phyloP scores from a whole-genome alignment of 2,113 vertebrate species.

The Thryonomys swinderianus region DNA sequence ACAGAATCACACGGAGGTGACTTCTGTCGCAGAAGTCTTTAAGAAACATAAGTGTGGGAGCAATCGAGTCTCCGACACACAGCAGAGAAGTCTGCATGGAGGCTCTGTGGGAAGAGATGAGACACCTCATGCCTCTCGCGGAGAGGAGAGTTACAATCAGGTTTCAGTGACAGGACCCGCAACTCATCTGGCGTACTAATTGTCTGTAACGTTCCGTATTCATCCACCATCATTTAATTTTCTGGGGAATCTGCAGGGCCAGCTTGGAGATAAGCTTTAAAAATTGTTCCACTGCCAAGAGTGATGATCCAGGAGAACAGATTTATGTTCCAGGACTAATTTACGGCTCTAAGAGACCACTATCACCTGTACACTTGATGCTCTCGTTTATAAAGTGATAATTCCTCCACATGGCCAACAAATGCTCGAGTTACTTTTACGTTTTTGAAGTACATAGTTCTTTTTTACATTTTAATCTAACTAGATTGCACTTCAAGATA shows the following conservation, averaged over 20 bases:
- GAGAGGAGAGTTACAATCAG: not conserved
- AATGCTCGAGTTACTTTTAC: not conserved
- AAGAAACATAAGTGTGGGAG: not conserved
- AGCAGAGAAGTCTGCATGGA: not conserved
- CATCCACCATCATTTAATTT: not conserved
- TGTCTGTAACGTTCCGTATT: not conserved
- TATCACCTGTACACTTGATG: not conserved
- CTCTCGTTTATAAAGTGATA: not conserved
- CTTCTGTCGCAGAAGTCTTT: not conserved
- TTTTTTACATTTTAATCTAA: not conserved
- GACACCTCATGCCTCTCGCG: not conserved
- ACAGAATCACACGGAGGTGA: not conserved
- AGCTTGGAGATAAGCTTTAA: not conserved
- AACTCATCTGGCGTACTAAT: not conserved
- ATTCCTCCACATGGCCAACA: not conserved
- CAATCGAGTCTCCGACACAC: not conserved
- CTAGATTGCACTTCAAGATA: not conserved
- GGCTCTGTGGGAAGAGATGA: not conserved
- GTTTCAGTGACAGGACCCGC: not conserved
- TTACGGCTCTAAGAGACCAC: not conserved
- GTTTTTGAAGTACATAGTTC: not conserved
- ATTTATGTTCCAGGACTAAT: not conserved
- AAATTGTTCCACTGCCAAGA: not conserved
- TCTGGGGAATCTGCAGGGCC: not conserved
- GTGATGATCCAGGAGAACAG: not conserved